These are phyloP conservation scores for Parnassius apollo DNA, from an alignment of 2,888 invertebrate species.

Conservation along the genomic window DNA sequence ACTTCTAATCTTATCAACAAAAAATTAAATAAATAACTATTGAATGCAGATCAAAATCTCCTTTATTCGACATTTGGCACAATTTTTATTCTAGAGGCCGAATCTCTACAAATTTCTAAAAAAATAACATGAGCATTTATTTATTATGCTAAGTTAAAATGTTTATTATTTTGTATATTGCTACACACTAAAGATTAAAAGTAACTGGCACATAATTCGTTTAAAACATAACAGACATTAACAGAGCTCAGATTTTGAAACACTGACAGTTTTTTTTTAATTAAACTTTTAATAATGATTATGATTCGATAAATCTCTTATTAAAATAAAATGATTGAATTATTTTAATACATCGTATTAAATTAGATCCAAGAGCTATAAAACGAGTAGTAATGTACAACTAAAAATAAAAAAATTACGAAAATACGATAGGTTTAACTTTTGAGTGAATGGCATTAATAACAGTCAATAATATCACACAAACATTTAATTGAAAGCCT, in stretches of 20 bases:
- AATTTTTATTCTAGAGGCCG: constrained; percentile 47
- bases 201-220: constrained; percentile 77
- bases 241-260: neutral
- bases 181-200: constrained; percentile 46
- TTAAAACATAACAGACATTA: constrained; percentile 37
- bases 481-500: no score
- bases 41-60: constrained; percentile 18
- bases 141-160: constrained; percentile 36
- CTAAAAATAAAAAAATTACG: neutral
- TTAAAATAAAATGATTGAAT: no score
- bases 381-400: constrained; percentile 55
- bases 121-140: constrained; percentile 61
- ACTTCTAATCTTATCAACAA: constrained; percentile 24
- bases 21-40: constrained; percentile 50
- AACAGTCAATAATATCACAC: no score
- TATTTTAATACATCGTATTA: no score
- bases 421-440: no score
- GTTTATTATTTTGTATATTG: constrained; percentile 30
- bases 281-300: neutral
- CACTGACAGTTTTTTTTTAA: neutral
- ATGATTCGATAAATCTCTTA: no score
- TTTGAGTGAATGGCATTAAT: no score
- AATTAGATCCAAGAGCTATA: constrained; percentile 58
- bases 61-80: constrained; percentile 58
- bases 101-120: constrained; percentile 36